These are phyloP conservation scores for Hydra vulgaris DNA, from an alignment of 30 jellyfish, hydroid and myxozoan species.

Conservation along the genomic window DNA sequence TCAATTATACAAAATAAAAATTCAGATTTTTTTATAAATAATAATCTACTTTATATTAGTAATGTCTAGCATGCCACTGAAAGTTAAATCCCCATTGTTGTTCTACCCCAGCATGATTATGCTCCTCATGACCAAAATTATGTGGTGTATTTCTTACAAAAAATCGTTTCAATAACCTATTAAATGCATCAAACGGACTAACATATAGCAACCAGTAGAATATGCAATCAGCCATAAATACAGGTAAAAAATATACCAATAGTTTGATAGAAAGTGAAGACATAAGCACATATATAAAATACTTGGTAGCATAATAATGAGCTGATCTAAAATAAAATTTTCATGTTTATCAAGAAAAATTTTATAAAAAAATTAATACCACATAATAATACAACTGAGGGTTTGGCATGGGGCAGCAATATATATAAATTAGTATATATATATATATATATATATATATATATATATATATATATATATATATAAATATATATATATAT, in stretches of 20 bases:
- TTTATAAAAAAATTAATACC: neutral
- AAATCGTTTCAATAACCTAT: slow-evolving; percentile 37
- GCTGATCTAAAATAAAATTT: slow-evolving; percentile 32
- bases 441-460: too few relatives aligned
- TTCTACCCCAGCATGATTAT: slow-evolving; percentile 4
- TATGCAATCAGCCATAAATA: slow-evolving; percentile 70
- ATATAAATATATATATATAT: too few relatives aligned
- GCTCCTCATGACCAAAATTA: slow-evolving; percentile 4
- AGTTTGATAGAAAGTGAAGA: slow-evolving; percentile 39
- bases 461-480: too few relatives aligned
- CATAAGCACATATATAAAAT: slow-evolving; percentile 29
- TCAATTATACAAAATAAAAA: neutral
- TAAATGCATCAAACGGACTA: slow-evolving; percentile 86
- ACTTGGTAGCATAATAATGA: slow-evolving; percentile 45
- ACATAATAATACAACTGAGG: too few relatives aligned
- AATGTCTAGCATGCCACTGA: slow-evolving; percentile 6
- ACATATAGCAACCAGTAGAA: slow-evolving; percentile 83
- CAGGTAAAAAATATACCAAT: slow-evolving; percentile 72
- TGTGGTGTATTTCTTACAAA: neutral
- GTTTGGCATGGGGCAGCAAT: too few relatives aligned
- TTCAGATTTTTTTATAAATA: neutral
- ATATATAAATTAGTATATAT: too few relatives aligned
- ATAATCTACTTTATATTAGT: too few relatives aligned
- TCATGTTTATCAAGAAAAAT: neutral
- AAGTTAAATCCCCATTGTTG: slow-evolving; percentile 24